A percentile compares a stretch with the other conserved stretches of the same genome.
phyloP scores from a whole-genome alignment of 2,888 invertebrate species.

The Malthinus seriepunctatus region DNA sequence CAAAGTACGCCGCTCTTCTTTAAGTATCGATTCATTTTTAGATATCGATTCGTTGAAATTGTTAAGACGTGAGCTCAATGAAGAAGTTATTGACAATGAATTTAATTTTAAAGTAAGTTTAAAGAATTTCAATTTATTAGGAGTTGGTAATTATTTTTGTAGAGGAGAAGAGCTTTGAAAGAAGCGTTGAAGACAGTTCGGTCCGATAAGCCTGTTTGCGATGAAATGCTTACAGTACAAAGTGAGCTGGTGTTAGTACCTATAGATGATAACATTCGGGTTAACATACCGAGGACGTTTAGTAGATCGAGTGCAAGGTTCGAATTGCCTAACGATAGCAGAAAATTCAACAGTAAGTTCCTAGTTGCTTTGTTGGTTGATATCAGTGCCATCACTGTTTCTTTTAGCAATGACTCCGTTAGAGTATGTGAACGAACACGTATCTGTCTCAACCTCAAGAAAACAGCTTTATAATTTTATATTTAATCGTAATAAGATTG shows the following conservation, averaged over 20 bases:
- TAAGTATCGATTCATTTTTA: slow-evolving; percentile 56
- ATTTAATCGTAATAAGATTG: slow-evolving; percentile 54
- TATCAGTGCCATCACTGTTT: too few relatives aligned
- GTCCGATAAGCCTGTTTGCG: slow-evolving; percentile 51
- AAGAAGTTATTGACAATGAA: slow-evolving; percentile 70
- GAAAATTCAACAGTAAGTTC: slow-evolving; percentile 55
- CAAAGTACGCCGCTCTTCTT: slow-evolving; percentile 15
- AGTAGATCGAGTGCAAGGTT: slow-evolving; percentile 75
- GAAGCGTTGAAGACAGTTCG: slow-evolving; percentile 63
- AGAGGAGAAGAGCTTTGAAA: slow-evolving; percentile 69
- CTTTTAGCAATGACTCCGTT: slow-evolving; percentile 68
- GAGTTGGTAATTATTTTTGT: slow-evolving; percentile 31
- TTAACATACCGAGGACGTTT: slow-evolving; percentile 74
- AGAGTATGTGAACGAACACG: slow-evolving; percentile 71
- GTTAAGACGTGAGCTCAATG: slow-evolving; percentile 67
- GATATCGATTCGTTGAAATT: slow-evolving; percentile 67
- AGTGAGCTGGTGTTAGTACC: slow-evolving; percentile 58
- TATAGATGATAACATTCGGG: slow-evolving; percentile 62
- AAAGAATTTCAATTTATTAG: neutral
- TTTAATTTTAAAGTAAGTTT: slow-evolving; percentile 65
- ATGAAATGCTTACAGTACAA: slow-evolving; percentile 58
- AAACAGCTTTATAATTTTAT: slow-evolving; percentile 62
- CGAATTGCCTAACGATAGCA: slow-evolving; percentile 71
- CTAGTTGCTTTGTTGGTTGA: neutral
- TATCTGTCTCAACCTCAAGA: slow-evolving; percentile 64